These are phyloP conservation scores for Delphinapterus leucas DNA, from an alignment of 2,113 vertebrate genomes.

Conservation along the genomic window DNA sequence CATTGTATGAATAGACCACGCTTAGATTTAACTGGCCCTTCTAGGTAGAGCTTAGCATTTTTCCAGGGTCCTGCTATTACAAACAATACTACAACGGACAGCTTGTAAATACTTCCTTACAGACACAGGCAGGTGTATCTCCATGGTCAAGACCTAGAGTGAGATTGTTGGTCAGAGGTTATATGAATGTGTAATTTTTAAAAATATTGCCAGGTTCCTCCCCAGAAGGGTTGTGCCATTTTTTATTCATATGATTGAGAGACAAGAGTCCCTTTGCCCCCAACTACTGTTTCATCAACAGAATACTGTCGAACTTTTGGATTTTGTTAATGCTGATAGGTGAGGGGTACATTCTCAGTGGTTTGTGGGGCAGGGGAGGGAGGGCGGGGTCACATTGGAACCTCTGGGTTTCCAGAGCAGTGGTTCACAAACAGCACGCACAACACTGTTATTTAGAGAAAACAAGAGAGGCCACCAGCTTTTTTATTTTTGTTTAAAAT, in stretches of 20 bases:
- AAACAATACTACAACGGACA: neutral
- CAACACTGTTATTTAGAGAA: neutral
- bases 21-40: neutral
- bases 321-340: neutral
- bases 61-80: neutral
- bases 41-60: neutral
- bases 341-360: neutral
- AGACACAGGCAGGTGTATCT: neutral
- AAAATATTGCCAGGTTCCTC: neutral
- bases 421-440: neutral
- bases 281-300: neutral
- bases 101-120: neutral
- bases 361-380: neutral
- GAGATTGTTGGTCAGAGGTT: neutral
- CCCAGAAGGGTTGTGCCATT: neutral
- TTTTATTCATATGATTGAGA: neutral
- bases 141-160: neutral
- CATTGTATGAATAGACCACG: rapidly evolving
- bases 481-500: neutral
- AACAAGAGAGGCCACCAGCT: neutral
- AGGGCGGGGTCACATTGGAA: rapidly evolving
- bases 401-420: neutral
- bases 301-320: neutral
- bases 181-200: neutral
- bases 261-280: neutral